phyloP scores from a whole-genome alignment of 2,888 invertebrate genomes.

The Lasioglossum zephyrum region DNA sequence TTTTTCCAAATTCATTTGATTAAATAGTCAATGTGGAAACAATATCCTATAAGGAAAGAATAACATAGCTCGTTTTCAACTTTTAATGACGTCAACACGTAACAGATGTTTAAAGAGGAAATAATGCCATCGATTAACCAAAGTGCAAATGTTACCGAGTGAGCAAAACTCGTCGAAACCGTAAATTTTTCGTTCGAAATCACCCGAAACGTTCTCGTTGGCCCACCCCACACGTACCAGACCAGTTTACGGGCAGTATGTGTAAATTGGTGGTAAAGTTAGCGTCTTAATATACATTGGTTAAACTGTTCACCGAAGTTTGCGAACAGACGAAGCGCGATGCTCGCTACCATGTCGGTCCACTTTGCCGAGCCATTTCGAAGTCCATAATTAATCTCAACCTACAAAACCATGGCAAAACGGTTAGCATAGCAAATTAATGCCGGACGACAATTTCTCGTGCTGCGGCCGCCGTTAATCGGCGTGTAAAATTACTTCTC shows the following conservation, averaged over 20 bases:
- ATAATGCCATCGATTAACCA: not conserved
- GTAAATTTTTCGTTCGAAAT: conserved; percentile 17
- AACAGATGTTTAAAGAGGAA: not conserved
- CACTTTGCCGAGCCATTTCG: conserved; percentile 67
- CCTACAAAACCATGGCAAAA: conserved; percentile 56
- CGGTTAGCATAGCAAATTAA: conserved; percentile 62
- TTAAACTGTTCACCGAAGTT: conserved; percentile 73
- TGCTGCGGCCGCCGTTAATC: not conserved
- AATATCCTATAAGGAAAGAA: not conserved
- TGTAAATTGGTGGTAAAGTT: conserved; percentile 73
- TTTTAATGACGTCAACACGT: not conserved
- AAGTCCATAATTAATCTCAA: conserved; percentile 70
- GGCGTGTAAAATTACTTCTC: not conserved
- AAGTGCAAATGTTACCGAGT: not conserved
- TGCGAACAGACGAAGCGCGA: conserved; percentile 64
- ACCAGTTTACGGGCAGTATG: conserved; percentile 72
- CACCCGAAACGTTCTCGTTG: conserved; percentile 17
- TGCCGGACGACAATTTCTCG: conserved; percentile 29
- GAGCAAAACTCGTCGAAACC: not conserved
- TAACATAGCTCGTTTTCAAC: not conserved
- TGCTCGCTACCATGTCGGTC: conserved; percentile 62
- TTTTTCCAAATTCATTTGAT: not conserved
- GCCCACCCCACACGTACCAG: conserved; percentile 44
- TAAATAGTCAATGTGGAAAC: not conserved
- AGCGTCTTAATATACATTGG: conserved; percentile 74